Evolutionary conservation across 2,888 invertebrate species (phyloP), one percentile per base, ranked within the genome.

Genomic region (Orthosia gothica): DNA sequence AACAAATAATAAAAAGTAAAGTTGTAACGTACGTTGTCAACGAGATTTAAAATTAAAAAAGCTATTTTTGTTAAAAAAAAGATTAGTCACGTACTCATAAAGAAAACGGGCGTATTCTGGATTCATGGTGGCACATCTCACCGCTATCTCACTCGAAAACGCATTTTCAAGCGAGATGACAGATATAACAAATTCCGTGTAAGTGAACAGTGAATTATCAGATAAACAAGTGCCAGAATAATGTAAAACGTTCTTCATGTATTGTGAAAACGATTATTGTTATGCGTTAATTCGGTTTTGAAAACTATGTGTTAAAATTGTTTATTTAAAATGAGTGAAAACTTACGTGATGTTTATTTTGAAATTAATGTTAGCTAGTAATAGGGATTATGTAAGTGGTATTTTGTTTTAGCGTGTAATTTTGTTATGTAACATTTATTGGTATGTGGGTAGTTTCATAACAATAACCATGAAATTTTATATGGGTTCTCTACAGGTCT

Each of bases 1-100:
- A 87, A 87, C 86, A 87, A 87, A 87, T 81, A 87, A 84, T 87
- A 87, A 87, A 86, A 82, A 58, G 81, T 68, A 72, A 52, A 63
- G 62, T 81, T 79, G 76, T 71, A 78, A 73, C 66, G 67, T 49
- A 73, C 73, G 79, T 69, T 82, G 88, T 86, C 88, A 87, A 79
- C 87, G 73, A 69, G 77, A 62, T 83, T 82, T 85, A 84, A 83
- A 87, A 72, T 79, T 85, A 87, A 85, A 84, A n/a, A 78, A 47
- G 66, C 82, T 87, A 87, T 87, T 87, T 87, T 79, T 74, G 66
- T 75, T 26, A 58, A 58, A 66, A 69, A 75, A 18, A 64, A 54
- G 59, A 81, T 85, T 77, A 85, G 87, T 87, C 87, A 81, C 58
- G 45, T 16, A 70, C 55, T 78, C 79, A 2, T 69, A 74, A 63